A percentile compares a stretch with the other conserved stretches of the same genome.
These are phyloP conservation scores for Ophion costatus DNA, from an alignment of 2,888 invertebrate genomes.

Conservation along the genomic window DNA sequence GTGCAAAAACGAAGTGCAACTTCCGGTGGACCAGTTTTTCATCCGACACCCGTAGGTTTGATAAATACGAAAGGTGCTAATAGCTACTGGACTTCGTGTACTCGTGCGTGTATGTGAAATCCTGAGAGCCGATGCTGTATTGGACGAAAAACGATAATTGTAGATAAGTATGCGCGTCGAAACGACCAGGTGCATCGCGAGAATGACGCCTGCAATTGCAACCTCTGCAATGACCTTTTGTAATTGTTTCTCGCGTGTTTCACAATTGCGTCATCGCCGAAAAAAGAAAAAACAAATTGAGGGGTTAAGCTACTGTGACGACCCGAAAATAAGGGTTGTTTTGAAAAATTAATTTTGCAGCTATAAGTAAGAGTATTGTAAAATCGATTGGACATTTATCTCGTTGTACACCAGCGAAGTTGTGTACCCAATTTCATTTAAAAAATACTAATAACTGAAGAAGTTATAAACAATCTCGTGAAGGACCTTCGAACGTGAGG, in stretches of 20 bases:
- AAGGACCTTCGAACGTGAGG: too few relatives aligned
- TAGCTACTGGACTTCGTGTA: background rate
- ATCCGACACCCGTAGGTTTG: background rate
- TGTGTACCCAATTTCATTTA: too few relatives aligned
- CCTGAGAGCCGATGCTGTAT: background rate
- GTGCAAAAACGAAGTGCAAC: too few relatives aligned
- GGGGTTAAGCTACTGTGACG: too few relatives aligned
- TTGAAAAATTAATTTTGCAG: too few relatives aligned
- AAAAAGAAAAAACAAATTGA: conserved; percentile 28
- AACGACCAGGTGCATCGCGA: background rate
- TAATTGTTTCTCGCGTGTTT: background rate
- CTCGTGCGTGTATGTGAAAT: background rate
- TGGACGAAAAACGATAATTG: conserved; percentile 17
- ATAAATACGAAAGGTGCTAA: background rate
- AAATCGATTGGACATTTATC: too few relatives aligned
- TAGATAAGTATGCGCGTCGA: conserved; percentile 35
- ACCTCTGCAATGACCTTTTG: background rate
- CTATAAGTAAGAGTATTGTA: too few relatives aligned
- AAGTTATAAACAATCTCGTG: too few relatives aligned
- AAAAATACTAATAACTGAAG: too few relatives aligned
- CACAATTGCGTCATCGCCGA: conserved; percentile 43
- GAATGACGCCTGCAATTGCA: background rate
- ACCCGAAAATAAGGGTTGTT: too few relatives aligned
- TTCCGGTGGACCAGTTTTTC: too few relatives aligned
- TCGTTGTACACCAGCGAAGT: too few relatives aligned